Evolutionary conservation across 2,888 invertebrate genomes (phyloP).

Genomic region (Ptilodon capucinus): DNA sequence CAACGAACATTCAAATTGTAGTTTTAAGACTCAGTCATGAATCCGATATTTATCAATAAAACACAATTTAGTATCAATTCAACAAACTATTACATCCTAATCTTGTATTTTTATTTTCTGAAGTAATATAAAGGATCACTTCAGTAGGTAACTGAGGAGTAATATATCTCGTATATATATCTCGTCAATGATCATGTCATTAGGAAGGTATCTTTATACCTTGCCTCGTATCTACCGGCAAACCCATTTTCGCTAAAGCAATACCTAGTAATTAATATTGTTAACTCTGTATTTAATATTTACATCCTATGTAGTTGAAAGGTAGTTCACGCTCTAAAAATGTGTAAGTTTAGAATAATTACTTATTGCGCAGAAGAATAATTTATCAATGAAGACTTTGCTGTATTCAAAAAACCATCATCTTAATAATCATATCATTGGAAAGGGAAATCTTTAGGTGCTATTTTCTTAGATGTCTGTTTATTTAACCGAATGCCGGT

Average conservation of each 20-base stretch:
- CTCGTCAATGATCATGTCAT: background rate
- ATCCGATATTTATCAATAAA: slow-evolving; percentile 23
- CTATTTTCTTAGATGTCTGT: background rate
- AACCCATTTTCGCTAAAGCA: background rate
- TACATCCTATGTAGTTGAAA: too few species aligned
- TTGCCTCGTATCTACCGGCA: slow-evolving; percentile 1
- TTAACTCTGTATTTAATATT: too few species aligned
- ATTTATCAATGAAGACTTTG: background rate
- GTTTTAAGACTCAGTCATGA: slow-evolving; percentile 42
- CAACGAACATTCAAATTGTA: slow-evolving; percentile 69
- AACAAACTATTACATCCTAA: background rate
- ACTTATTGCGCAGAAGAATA: background rate
- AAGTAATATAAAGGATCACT: background rate
- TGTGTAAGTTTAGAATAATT: too few species aligned
- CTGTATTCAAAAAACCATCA: background rate
- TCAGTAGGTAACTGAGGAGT: slow-evolving; percentile 7
- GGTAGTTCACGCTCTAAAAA: too few species aligned
- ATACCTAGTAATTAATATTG: background rate
- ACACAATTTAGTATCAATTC: slow-evolving; percentile 20
- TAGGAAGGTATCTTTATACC: slow-evolving; percentile 7
- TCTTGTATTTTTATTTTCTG: background rate
- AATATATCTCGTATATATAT: background rate
- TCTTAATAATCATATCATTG: background rate
- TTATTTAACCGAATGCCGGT: background rate
- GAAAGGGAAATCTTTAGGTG: background rate